phyloP scores from a whole-genome alignment of 2,797 vertebrate genomes.

The Miopithecus talapoin region DNA sequence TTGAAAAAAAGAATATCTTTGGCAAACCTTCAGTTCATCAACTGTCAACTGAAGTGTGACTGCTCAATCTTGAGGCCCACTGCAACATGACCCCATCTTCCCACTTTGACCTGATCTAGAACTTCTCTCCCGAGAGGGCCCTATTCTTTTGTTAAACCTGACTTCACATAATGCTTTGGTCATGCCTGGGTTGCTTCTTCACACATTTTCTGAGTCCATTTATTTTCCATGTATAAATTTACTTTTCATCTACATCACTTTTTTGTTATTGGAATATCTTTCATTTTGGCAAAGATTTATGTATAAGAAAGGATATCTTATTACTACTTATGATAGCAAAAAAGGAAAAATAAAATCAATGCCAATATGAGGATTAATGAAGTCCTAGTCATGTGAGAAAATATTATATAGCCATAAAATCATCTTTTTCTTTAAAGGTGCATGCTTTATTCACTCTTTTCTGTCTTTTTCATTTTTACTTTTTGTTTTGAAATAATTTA shows the following conservation, averaged over 20 bases:
- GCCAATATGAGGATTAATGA: neutral
- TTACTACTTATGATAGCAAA: neutral
- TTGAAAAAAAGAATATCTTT: neutral
- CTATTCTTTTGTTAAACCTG: neutral
- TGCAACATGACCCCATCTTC: rapidly evolving
- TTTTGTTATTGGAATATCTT: neutral
- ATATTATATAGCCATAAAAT: neutral
- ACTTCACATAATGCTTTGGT: neutral
- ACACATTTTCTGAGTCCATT: neutral
- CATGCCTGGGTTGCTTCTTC: neutral
- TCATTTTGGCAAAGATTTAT: neutral
- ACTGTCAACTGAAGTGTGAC: neutral
- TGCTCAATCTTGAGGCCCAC: rapidly evolving
- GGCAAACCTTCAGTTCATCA: neutral
- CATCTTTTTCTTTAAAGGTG: neutral
- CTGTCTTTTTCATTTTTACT: neutral
- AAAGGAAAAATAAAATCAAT: neutral
- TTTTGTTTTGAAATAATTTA: neutral
- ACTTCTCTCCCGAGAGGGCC: neutral
- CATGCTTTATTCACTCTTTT: neutral
- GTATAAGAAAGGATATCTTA: neutral
- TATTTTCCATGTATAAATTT: neutral
- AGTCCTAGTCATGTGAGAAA: neutral
- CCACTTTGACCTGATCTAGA: neutral
- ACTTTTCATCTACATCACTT: neutral